Base-by-base conservation (phyloP, 2,797 vertebrate genomes). In the Helarctos malayanus region DNA sequence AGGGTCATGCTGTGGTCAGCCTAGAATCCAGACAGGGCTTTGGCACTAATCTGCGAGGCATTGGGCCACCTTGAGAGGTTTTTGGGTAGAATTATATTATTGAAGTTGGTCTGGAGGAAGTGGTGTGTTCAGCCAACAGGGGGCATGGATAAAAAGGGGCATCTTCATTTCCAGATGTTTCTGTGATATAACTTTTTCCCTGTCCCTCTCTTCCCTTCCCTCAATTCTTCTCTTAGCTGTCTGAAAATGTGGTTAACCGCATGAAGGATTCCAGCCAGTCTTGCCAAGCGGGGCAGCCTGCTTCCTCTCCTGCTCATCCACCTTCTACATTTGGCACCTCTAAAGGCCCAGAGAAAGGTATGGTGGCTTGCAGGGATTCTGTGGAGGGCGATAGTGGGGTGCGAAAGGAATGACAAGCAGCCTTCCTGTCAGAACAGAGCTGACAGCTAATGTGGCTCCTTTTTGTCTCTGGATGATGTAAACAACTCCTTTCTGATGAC, bases 171-270 rank as follows among this genome's bases (percentile, higher is more conserved):
- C 29, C 2, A 32, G 63, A 73, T 12, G 27, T 57, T 86, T 94
- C 47, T 56, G 4, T 95, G 32, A 49, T 71, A 7, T 83, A 91
- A 93, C 54, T 78, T 52, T 88, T 35, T 5, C n/a, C 27, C 38
- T 35, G 13, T 45, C 16, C 29, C 32, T 69, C 27, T 57, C 59
- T 63, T 83, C 65, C 81, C 32, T 16, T 75, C 59, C 23, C 23
- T 15, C 5, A 0, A 7, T 38, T 35, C 21, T 89, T 61, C 16
- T 12, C 54, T 0, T 27, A 99, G 99, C 99, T 99, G 63, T 99
- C 99, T 90, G 99, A 99, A 91, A 99, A 99, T 49, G 99, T 99
- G 59, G 99, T 99, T 63, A 99, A 99, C 94, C 98, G 99, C 97
- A 99, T 99, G 99, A 99, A 98, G 96, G 99, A 99, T 71, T 97